Evolutionary conservation across 2,888 invertebrate genomes (phyloP).

Genomic region (Ectemnius cavifrons): DNA sequence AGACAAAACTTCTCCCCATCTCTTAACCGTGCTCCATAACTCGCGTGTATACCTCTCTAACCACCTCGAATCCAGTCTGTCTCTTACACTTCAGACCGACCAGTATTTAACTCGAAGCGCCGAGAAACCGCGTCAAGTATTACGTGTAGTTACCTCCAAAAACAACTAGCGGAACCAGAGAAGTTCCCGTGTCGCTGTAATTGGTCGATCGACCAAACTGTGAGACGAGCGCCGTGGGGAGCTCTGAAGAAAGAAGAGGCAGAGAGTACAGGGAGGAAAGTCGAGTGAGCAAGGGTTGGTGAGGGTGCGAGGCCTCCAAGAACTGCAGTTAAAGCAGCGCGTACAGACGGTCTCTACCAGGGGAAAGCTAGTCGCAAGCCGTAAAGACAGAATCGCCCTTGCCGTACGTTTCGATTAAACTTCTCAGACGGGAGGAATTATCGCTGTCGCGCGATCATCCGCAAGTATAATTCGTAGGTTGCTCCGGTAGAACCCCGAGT

Average conservation of each 20-base stretch:
- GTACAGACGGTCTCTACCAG: conserved; percentile 26
- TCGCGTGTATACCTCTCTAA: no score
- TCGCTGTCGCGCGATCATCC: conserved; percentile 62
- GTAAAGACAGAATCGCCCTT: conserved; percentile 49
- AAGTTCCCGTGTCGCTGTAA: conserved; percentile 33
- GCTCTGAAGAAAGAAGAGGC: neutral
- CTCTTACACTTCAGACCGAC: no score
- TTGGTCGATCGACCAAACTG: conserved; percentile 42
- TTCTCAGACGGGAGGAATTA: conserved; percentile 66
- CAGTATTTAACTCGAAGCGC: neutral
- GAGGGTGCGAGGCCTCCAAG: conserved; percentile 9
- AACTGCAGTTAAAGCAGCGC: conserved; percentile 46
- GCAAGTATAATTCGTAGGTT: conserved; percentile 54
- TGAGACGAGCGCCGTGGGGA: neutral
- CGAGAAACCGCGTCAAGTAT: neutral
- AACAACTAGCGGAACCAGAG: conserved; percentile 27
- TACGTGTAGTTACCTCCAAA: conserved; percentile 36
- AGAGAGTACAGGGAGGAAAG: neutral
- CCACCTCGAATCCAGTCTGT: no score
- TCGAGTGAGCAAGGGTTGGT: neutral
- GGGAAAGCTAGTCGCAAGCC: conserved; percentile 12
- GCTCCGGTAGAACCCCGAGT: conserved; percentile 20
- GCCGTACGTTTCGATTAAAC: conserved; percentile 64
- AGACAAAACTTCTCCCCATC: conserved; percentile 47
- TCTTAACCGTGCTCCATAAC: neutral